Conservation (phyloP, 1,140 invertebrate genomes). For the Camponotus floridanus region DNA sequence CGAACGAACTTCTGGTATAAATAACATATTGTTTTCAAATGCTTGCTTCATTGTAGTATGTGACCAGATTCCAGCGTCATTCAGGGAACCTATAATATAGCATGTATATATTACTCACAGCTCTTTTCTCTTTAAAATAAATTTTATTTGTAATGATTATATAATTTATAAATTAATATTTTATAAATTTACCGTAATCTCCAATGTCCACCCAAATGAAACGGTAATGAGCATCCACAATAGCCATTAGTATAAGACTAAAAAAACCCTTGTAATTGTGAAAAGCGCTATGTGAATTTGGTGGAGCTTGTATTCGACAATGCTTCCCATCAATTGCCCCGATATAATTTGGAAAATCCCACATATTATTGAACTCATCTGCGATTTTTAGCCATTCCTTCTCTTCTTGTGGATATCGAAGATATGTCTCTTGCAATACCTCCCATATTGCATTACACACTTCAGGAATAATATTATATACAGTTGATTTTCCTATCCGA, state of each 20-base stretch:
- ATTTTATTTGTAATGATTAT: background rate
- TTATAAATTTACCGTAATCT: constrained; percentile 17
- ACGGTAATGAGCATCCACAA: background rate
- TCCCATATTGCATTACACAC: background rate
- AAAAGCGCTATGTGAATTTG: background rate
- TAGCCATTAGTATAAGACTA: background rate
- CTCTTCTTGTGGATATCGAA: background rate
- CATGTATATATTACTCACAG: background rate
- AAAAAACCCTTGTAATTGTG: constrained; percentile 3
- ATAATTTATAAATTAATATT: background rate
- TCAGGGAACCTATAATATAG: background rate
- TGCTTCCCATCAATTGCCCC: constrained; percentile 3
- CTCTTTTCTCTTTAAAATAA: background rate
- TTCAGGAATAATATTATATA: background rate
- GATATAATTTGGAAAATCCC: constrained; percentile 5
- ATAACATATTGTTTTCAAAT: background rate
- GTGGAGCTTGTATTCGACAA: background rate
- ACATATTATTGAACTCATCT: background rate
- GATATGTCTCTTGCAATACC: background rate
- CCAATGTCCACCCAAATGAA: constrained; percentile 12
- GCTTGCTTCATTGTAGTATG: background rate
- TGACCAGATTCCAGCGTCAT: background rate
- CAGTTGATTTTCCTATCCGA: constrained; percentile 5
- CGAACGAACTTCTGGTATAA: background rate
- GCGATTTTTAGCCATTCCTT: background rate